Evolutionary conservation across 2,888 invertebrate species (phyloP).

Genomic region (Emmelina monodactyla): DNA sequence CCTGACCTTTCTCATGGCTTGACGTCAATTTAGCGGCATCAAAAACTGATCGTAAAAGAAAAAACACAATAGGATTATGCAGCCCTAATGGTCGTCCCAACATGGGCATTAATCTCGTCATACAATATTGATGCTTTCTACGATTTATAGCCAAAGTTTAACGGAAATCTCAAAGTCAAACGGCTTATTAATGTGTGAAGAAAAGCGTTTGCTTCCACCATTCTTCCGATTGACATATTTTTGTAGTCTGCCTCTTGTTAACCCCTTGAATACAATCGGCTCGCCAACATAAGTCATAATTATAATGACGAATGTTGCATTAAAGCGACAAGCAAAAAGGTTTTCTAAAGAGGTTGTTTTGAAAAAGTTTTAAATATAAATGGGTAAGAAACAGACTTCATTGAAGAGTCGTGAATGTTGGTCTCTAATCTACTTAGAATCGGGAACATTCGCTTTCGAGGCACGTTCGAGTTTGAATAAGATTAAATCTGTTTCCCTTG

Average conservation of each 20-base stretch:
- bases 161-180: conserved; percentile 53
- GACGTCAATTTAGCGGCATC: conserved; percentile 48
- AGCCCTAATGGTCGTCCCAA: conserved; percentile 55
- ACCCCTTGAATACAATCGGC: conserved; percentile 55
- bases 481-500: conserved; percentile 54
- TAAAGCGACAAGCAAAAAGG: conserved; percentile 28
- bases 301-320: conserved; percentile 26
- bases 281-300: conserved; percentile 54
- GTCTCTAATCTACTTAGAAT: conserved; percentile 53
- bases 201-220: conserved; percentile 47
- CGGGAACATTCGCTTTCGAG: conserved; percentile 44
- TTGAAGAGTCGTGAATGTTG: conserved; percentile 36
- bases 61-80: conserved; percentile 61
- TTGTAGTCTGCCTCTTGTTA: conserved; percentile 52
- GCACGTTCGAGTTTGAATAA: conserved; percentile 53
- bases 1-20: conserved; percentile 35
- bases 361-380: conserved; percentile 31
- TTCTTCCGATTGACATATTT: conserved; percentile 44
- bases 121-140: conserved; percentile 61
- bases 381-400: conserved; percentile 14
- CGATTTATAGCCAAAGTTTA: conserved; percentile 54
- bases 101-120: conserved; percentile 64
- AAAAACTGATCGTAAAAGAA: conserved; percentile 33
- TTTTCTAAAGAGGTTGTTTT: conserved; percentile 24
- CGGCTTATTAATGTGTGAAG: conserved; percentile 62